These are phyloP conservation scores for Drosophila aldrichi DNA, from an alignment of 2,888 invertebrate genomes.

Conservation along the genomic window DNA sequence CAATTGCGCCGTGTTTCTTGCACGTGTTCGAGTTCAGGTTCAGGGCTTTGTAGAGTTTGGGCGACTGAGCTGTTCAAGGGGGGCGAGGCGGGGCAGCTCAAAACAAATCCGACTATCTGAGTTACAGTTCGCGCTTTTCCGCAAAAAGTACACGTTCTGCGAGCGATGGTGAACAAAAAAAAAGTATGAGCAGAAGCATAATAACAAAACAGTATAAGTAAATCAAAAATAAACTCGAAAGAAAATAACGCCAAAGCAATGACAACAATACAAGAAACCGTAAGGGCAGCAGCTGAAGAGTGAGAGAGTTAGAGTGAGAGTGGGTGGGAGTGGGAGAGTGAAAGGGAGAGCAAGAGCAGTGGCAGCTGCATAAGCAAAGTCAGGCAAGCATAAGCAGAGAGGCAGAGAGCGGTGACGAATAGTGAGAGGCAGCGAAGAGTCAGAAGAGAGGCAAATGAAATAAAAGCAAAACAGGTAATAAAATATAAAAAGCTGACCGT, in stretches of 20 bases:
- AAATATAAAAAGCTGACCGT: constrained; percentile 62
- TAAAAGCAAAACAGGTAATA: constrained; percentile 56
- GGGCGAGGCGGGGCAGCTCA: neutral
- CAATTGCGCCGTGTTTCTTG: constrained; percentile 51
- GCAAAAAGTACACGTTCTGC: constrained; percentile 63
- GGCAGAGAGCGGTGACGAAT: neutral
- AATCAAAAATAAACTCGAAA: constrained; percentile 43
- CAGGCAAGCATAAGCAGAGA: neutral
- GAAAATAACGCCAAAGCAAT: constrained; percentile 42
- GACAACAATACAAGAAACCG: constrained; percentile 19
- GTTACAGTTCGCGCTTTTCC: constrained; percentile 52
- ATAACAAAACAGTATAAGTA: constrained; percentile 23
- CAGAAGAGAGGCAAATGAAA: constrained; percentile 33
- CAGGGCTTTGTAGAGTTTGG: constrained; percentile 38
- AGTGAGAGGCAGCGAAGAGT: neutral
- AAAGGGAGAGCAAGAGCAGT: neutral
- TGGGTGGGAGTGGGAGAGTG: neutral
- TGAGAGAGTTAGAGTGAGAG: neutral
- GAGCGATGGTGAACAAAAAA: constrained; percentile 9
- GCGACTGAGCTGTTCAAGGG: neutral
- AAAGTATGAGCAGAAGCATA: constrained; percentile 3
- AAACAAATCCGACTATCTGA: constrained; percentile 29
- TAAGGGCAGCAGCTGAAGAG: neutral
- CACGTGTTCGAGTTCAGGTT: constrained; percentile 58
- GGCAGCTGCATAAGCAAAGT: neutral